Percentiles rank a stretch among this genome's conserved stretches.
Conservation (phyloP, 2,888 invertebrate species). For the Phoenoteleia sp. region DNA sequence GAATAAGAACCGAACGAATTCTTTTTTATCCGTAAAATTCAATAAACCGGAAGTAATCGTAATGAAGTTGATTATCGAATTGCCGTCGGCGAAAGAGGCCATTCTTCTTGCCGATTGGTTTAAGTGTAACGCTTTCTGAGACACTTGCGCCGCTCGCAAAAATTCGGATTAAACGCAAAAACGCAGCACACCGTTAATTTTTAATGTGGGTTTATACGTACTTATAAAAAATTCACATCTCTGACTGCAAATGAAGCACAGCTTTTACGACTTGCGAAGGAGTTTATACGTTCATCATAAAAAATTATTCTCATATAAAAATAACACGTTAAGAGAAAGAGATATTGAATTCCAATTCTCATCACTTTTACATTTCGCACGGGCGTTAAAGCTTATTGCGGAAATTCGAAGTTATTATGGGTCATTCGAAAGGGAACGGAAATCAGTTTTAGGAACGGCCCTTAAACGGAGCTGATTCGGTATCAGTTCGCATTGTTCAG, state of each 20-base stretch:
- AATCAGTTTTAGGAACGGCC: not conserved
- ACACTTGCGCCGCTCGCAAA: not conserved
- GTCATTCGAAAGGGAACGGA: not conserved
- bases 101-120: not conserved
- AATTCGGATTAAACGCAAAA: not conserved
- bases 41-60: not conserved
- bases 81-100: not conserved
- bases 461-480: not conserved
- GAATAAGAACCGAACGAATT: no score
- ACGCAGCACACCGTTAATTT: not conserved
- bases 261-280: not conserved
- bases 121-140: not conserved
- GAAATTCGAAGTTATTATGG: not conserved
- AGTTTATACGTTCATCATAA: constrained; percentile 8
- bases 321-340: not conserved
- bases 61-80: not conserved
- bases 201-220: constrained; percentile 18
- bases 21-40: not conserved
- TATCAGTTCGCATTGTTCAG: not conserved
- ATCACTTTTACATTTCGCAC: not conserved
- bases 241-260: constrained; percentile 4
- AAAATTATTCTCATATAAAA: constrained; percentile 2
- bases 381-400: not conserved
- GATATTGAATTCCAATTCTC: constrained; percentile 30
- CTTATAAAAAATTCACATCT: constrained; percentile 14